A percentile compares a stretch with the other conserved stretches of the same genome.
These are phyloP conservation scores for Apaloderma vittatum DNA, from an alignment of 2,113 vertebrate genomes.

Conservation along the genomic window DNA sequence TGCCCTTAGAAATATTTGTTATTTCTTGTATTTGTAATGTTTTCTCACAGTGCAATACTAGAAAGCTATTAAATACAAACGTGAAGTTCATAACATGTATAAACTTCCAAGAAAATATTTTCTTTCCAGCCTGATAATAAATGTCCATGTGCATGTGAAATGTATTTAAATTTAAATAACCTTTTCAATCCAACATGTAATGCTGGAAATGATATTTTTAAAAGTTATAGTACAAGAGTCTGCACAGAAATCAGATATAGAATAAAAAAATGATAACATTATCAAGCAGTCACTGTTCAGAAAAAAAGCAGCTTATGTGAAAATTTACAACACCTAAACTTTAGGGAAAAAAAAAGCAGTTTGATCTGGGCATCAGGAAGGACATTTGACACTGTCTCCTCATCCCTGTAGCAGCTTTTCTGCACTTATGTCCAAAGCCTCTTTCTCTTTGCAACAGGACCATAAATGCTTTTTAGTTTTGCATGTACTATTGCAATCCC, in stretches of 20 bases:
- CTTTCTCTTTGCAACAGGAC: not conserved
- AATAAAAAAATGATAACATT: not conserved
- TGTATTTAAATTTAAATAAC: slow-evolving; percentile 7
- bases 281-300: not conserved
- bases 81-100: not conserved
- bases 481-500: rapidly evolving
- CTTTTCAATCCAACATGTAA: not conserved
- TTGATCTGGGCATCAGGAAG: no score
- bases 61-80: not conserved
- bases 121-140: not conserved
- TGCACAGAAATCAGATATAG: not conserved
- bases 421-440: not conserved
- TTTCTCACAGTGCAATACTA: not conserved
- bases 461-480: no score
- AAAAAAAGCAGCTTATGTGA: rapidly evolving
- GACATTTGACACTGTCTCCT: not conserved
- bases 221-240: rapidly evolving
- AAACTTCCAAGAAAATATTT: slow-evolving; percentile 9
- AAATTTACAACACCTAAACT: not conserved
- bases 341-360: not conserved
- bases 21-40: not conserved
- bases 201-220: not conserved
- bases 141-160: not conserved
- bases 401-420: not conserved
- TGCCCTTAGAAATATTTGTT: not conserved